Base-by-base conservation (phyloP, 53 echinoderm and acorn worm species). In the Arbacia lixula region DNA sequence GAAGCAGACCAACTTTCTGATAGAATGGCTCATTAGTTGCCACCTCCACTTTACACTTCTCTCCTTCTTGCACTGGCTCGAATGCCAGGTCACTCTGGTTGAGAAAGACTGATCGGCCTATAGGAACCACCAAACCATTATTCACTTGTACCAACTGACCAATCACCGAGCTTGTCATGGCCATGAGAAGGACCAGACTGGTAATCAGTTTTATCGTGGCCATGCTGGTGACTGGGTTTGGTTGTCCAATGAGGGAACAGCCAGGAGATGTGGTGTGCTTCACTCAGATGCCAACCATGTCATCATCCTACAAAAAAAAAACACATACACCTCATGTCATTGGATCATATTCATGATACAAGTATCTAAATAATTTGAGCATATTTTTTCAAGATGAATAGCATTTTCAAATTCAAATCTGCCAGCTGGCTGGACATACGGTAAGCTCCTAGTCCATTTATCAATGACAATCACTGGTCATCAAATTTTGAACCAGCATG, bases 121-220 rank as follows among this genome's bases (percentile, higher is more conserved):
- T 94, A 26, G 98, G 76, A 67, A 94, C 98, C 43, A 87, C 83
- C 80, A 98, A 49, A 28, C 94, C 94, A 56, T 68, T 51, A 71
- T 98, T 98, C 83, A 92, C 86, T 4, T 83, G 53, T 30, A 98
- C 98, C 61, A 98, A 68, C 92, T 98, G 92, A 50, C 98, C 92
- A 90, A 88, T 87, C 79, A 88, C 90, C 21, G 31, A 3, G 34
- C 43, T 4, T 25, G 55, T 53, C 30, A 52, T 36, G 41, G 27
- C 25, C 14, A 40, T 32, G 21, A 86, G 41, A 26, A 77, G 62
- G 12, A 81, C 63, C n/a, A 81, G 64, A 32, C 29, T 81, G 82
- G 82, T 81, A 64, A 49, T 46, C 31, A 11, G 9, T 81, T 81
- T 52, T 81, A 31, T 61, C 24, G 6, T 31, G 21, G 37, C 10